Base-by-base conservation (phyloP, 2,888 invertebrate genomes). In the Phragmatobia fuliginosa region DNA sequence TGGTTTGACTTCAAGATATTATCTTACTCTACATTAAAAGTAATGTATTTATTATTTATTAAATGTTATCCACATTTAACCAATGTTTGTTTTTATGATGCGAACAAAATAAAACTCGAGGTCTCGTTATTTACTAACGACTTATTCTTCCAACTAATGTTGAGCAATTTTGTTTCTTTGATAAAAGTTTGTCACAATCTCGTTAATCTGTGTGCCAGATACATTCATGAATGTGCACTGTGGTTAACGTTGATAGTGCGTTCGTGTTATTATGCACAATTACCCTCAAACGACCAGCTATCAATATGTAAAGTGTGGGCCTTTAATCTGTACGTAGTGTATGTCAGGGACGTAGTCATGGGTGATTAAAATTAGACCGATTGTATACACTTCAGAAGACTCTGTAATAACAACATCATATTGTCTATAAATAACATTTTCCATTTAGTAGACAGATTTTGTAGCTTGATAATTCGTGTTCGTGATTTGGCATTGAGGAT, bases 161-260 rank as follows among this genome's bases (percentile, higher is more conserved):
- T 36, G 18, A 63, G 45, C 56, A 66, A 64, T 63, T 65, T 67
- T 63, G 66, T 52, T 66, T 63, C 25, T 63, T 60, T 64, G 60
- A n/a, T 60, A 49, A 61, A 16, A 16, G 62, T 73, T 56, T 75
- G 70, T 78, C 78, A 79, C 80, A 83, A 83, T 84, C 73, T 71
- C 78, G 78, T 81, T 83, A 81, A 86, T 82, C 73, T 75, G 71
- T 78, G 77, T 74, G 69, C 81, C 66, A 71, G 65, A 78, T 81
- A 77, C 78, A 80, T 79, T 73, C 72, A 76, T 76, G 75, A 73
- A 77, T 75, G 75, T 66, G 62, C 62, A 61, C 36, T 56, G 41
- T 70, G 52, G 72, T 75, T 70, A 68, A 59, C 76, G 71, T 76
- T 74, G 75, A 81, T 84, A 38, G 82, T 80, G 77, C 70, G 70